Evolutionary conservation across 1,140 invertebrate genomes (phyloP).

Genomic region (Drosophila fuyamai): DNA sequence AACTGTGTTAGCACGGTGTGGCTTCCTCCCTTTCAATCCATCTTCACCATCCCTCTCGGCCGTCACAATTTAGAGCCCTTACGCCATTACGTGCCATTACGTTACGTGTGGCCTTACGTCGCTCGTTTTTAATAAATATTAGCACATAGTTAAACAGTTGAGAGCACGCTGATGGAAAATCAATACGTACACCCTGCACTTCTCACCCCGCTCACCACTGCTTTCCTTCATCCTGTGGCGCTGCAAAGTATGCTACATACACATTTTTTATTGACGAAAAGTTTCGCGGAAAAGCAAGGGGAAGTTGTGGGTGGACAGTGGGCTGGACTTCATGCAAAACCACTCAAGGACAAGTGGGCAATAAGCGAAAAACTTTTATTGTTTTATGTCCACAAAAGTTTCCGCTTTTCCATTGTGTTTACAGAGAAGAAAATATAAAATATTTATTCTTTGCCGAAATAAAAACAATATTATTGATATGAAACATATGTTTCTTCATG

Average conservation of each 20-base stretch:
- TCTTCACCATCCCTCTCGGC: not conserved
- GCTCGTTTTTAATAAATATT: conserved; percentile 76
- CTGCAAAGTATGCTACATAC: conserved; percentile 31
- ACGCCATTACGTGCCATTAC: conserved; percentile 53
- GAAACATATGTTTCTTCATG: no score
- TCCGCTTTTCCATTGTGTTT: conserved; percentile 11
- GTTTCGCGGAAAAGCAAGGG: conserved; percentile 35
- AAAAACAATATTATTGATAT: no score
- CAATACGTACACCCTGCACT: conserved; percentile 49
- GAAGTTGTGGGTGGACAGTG: conserved; percentile 5
- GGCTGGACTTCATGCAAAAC: conserved; percentile 68
- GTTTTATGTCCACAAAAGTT: conserved; percentile 70
- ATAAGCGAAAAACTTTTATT: conserved; percentile 83
- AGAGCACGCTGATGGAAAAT: conserved; percentile 76
- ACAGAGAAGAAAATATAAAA: conserved; percentile 3
- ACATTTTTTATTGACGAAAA: conserved; percentile 75
- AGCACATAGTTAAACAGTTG: conserved; percentile 79
- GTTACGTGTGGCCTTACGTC: conserved; percentile 54
- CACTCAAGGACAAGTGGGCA: conserved; percentile 82
- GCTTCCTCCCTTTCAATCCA: not conserved
- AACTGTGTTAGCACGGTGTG: conserved; percentile 52
- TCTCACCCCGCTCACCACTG: not conserved
- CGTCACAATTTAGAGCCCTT: conserved; percentile 46
- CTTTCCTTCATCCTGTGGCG: conserved; percentile 7
- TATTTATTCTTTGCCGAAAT: not conserved